phyloP scores from a whole-genome alignment of 2,797 vertebrate genomes.

The Epinephelus malabaricus region DNA sequence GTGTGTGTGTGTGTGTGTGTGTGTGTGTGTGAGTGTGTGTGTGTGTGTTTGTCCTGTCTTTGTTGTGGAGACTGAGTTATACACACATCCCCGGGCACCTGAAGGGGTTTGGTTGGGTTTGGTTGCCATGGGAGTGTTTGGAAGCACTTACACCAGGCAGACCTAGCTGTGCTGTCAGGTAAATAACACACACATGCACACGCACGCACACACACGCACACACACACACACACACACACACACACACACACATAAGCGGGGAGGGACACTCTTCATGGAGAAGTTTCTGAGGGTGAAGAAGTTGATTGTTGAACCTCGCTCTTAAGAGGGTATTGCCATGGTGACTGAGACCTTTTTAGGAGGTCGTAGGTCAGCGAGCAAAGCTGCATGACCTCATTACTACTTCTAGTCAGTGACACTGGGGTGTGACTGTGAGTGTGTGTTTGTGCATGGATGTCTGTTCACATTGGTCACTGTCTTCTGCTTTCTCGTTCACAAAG shows the following conservation, averaged over 20 bases:
- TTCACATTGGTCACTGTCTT: conserved; percentile 13
- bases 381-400: conserved; percentile 68
- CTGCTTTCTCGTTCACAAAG: conserved; percentile 56
- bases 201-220: conserved; percentile 7
- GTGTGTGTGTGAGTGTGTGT: conserved; percentile 8
- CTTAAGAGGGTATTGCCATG: conserved; percentile 57
- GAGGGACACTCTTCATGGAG: conserved; percentile 21
- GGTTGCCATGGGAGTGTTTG: conserved; percentile 81
- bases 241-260: conserved; percentile 15
- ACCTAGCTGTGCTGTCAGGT: conserved; percentile 55
- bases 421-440: conserved; percentile 33
- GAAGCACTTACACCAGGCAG: conserved; percentile 62
- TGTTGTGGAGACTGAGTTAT: conserved; percentile 76
- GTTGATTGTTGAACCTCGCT: conserved; percentile 63
- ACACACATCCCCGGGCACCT: conserved; percentile 71
- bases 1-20: conserved; percentile 36
- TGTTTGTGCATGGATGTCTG: conserved; percentile 22
- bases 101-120: conserved; percentile 70
- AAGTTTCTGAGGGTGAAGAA: conserved; percentile 46
- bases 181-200: conserved; percentile 60
- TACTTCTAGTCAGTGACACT: conserved; percentile 48
- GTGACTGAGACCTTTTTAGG: conserved; percentile 57
- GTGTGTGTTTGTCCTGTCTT: conserved; percentile 58
- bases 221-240: conserved; percentile 21
- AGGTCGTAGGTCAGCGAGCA: conserved; percentile 65